These are phyloP conservation scores for Temnothorax longispinosus DNA, from an alignment of 1,140 invertebrate species.

Conservation along the genomic window DNA sequence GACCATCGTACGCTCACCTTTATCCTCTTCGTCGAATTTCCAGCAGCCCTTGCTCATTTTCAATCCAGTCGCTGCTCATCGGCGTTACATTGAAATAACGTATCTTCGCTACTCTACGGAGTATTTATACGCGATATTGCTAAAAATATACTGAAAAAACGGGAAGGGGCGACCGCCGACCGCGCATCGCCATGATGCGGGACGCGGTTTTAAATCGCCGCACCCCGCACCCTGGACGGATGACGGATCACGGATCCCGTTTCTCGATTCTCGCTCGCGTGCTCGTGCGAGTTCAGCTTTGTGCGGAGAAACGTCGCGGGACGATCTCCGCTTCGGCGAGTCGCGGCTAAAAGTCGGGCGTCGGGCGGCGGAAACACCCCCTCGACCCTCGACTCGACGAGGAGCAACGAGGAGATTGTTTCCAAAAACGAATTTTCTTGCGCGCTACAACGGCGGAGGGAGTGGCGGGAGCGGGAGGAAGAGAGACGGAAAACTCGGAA, in stretches of 20 bases:
- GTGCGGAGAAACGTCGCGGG: background rate
- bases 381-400: too few relatives aligned
- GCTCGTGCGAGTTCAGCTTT: too few relatives aligned
- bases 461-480: background rate
- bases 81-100: slow-evolving; percentile 62
- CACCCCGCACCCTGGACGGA: too few relatives aligned
- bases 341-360: background rate
- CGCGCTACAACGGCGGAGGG: background rate
- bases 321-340: background rate
- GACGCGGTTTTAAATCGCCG: background rate
- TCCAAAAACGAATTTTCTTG: background rate
- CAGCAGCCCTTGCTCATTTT: slow-evolving; percentile 86
- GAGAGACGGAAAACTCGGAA: background rate
- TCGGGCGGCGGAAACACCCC: too few relatives aligned
- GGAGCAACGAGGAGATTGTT: background rate
- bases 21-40: slow-evolving; percentile 87
- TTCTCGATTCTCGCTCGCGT: background rate
- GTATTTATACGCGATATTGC: slow-evolving; percentile 76
- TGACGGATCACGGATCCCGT: background rate
- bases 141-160: slow-evolving; percentile 79
- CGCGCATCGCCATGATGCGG: slow-evolving; percentile 63
- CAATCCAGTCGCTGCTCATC: slow-evolving; percentile 15
- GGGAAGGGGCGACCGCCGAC: slow-evolving; percentile 63
- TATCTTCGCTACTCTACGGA: slow-evolving; percentile 12
- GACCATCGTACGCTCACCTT: slow-evolving; percentile 81